phyloP scores from a whole-genome alignment of 2,797 vertebrate genomes.

The Sebastolobus altivelis region DNA sequence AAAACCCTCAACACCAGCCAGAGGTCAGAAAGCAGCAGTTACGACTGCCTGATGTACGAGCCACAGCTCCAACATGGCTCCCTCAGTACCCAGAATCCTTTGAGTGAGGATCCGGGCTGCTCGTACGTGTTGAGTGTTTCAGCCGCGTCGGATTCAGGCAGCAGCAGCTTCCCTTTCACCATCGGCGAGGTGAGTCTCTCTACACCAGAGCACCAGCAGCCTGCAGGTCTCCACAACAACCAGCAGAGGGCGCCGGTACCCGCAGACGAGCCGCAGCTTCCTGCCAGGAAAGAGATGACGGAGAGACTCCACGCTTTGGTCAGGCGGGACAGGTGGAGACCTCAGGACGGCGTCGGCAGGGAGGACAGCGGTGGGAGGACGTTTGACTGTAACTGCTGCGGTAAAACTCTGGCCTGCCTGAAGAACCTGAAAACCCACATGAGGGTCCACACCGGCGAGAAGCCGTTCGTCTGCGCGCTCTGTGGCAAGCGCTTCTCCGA shows the following conservation, averaged over 20 bases:
- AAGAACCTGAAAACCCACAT: conserved; percentile 86
- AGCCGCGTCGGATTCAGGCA: background rate
- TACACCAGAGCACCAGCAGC: conserved; percentile 23
- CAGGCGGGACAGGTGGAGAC: conserved; percentile 48
- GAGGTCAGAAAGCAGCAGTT: conserved; percentile 39
- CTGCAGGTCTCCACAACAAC: conserved; percentile 14
- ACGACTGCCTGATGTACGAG: conserved; percentile 57
- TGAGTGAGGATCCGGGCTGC: conserved; percentile 48
- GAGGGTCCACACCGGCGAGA: conserved; percentile 85
- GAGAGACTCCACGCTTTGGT: background rate
- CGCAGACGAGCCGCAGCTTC: conserved; percentile 5
- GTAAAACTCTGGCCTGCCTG: conserved; percentile 82
- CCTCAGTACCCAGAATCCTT: conserved; percentile 42
- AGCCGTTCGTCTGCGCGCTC: conserved; percentile 82
- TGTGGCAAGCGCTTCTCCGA: conserved; percentile 85
- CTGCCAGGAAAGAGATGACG: background rate
- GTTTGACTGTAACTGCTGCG: conserved; percentile 82
- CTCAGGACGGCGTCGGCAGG: conserved; percentile 19
- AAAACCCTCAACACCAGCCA: conserved; percentile 23
- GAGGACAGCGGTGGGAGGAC: conserved; percentile 50
- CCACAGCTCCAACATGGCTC: conserved; percentile 35
- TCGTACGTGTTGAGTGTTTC: conserved; percentile 40
- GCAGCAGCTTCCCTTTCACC: conserved; percentile 23
- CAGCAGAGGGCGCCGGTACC: conserved; percentile 42
- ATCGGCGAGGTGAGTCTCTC: conserved; percentile 18